Conservation (phyloP, 2,113 vertebrate species). For the Anhinga rufa region DNA sequence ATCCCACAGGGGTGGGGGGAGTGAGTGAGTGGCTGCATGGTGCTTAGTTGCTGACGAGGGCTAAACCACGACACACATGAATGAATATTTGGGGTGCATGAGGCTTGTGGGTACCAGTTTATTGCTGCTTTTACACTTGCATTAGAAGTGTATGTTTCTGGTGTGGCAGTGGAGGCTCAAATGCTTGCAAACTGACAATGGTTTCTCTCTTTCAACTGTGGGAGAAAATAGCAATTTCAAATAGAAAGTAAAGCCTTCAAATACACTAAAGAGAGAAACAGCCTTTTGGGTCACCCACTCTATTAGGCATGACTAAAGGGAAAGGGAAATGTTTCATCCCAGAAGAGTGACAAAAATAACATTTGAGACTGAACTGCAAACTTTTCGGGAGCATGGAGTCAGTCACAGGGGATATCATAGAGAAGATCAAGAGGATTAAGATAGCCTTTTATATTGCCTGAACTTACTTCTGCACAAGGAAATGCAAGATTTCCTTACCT, state of each 20-base stretch:
- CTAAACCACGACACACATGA: too few species aligned
- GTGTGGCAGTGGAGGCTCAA: not conserved
- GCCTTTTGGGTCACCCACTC: not conserved
- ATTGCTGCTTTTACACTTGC: not conserved
- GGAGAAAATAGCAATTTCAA: not conserved
- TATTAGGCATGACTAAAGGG: not conserved
- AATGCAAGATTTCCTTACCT: not conserved
- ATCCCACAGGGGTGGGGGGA: too few species aligned
- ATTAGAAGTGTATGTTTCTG: not conserved
- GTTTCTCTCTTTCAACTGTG: not conserved
- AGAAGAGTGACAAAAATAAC: not conserved
- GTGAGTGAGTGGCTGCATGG: too few species aligned
- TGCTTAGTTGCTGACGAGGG: too few species aligned
- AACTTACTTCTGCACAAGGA: not conserved
- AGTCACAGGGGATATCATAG: not conserved
- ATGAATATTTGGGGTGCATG: not conserved
- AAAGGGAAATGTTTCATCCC: not conserved
- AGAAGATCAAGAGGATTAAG: not conserved
- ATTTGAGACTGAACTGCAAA: not conserved
- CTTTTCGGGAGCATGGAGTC: not conserved
- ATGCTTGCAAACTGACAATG: not conserved
- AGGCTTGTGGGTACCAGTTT: not conserved
- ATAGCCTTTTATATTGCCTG: not conserved
- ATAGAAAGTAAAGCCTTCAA: not conserved
- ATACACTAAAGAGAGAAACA: not conserved